A percentile compares a stretch with the other conserved stretches of the same genome.
These are phyloP conservation scores for Stegana nigrithorax DNA, from an alignment of 2,888 invertebrate species.

Conservation along the genomic window DNA sequence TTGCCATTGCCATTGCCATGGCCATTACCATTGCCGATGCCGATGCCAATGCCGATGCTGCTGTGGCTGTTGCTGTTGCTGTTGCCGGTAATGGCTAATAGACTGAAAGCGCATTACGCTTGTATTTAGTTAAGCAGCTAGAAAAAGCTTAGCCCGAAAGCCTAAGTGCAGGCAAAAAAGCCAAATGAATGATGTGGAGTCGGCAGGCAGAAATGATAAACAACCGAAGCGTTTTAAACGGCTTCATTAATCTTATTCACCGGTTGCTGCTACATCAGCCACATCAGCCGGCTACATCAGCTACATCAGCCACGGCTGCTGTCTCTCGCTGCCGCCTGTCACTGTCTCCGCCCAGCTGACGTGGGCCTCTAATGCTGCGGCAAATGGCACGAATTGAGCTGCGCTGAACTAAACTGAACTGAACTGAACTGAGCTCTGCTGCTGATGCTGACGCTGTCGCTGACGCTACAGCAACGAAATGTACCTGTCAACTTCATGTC, in stretches of 20 bases:
- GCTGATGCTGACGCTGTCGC: slow-evolving; percentile 18
- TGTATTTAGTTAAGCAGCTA: slow-evolving; percentile 17
- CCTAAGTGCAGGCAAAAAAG: slow-evolving; percentile 3
- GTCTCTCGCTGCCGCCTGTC: no score
- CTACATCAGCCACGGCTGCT: no score
- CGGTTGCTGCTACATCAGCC: slow-evolving; percentile 41
- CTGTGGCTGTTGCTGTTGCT: slow-evolving; percentile 35
- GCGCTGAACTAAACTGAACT: no score
- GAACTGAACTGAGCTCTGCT: no score
- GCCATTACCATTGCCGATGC: slow-evolving; percentile 6
- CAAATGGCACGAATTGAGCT: slow-evolving; percentile 8
- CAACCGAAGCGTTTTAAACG: slow-evolving; percentile 66
- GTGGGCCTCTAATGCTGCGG: neutral
- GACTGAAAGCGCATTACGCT: slow-evolving; percentile 33
- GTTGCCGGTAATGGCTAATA: slow-evolving; percentile 40
- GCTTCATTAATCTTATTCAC: slow-evolving; percentile 67
- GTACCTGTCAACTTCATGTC: slow-evolving; percentile 55
- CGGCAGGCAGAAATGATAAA: slow-evolving; percentile 52
- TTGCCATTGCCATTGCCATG: neutral
- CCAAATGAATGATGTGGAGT: slow-evolving; percentile 1
- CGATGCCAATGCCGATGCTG: slow-evolving; percentile 3
- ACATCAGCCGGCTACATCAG: no score
- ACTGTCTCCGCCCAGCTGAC: no score
- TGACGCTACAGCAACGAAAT: slow-evolving; percentile 38
- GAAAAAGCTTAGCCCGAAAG: slow-evolving; percentile 3